Evolutionary conservation across 2,113 vertebrate genomes (phyloP), one percentile per base, ranked within the genome.

Genomic region (Triplophysa rosa): DNA sequence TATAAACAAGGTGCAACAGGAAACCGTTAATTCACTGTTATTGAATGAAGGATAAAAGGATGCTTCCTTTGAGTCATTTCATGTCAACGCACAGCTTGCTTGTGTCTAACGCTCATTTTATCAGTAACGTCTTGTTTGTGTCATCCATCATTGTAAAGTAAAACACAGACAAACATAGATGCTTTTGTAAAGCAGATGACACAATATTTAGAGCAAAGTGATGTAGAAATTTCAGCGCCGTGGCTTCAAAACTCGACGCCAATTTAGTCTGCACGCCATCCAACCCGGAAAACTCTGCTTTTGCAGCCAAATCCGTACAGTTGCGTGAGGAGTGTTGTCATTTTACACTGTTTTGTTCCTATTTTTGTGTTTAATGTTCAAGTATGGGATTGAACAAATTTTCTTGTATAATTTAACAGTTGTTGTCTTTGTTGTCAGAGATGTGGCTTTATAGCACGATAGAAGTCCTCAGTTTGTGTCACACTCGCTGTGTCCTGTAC

Each of bases 61-160:
- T 78, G 89, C 92, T 96, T 96, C 94, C 94, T 95, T 89, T 94
- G 91, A 88, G 91, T 89, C 92, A 91, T 93, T 92, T 92, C 89
- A 89, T 93, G 90, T 85, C 84, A 90, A 68, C 89, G 78, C 88
- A 84, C 87, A 89, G 90, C 93, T 93, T 93, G 92, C 92, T 95
- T 91, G 90, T 91, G 91, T 93, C 94, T 91, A 81, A 80, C 82
- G 72, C 84, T 89, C 84, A 40, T 92, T 92, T 92, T 92, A 92
- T 92, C 93, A 92, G 84, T 82, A 85, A 83, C 85, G 79, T 77
- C 79, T 8, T 75, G 79, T 71, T 89, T 90, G 83, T 59, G 81
- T 93, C 90, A 84, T 90, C 92, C 88, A 80, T 47, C 88, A 64
- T 87, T 75, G 85, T 87, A 90, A 70, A 88, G 87, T 87, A 83